phyloP scores from a whole-genome alignment of 2,797 vertebrate species.

The Pogoniulus pusillus region DNA sequence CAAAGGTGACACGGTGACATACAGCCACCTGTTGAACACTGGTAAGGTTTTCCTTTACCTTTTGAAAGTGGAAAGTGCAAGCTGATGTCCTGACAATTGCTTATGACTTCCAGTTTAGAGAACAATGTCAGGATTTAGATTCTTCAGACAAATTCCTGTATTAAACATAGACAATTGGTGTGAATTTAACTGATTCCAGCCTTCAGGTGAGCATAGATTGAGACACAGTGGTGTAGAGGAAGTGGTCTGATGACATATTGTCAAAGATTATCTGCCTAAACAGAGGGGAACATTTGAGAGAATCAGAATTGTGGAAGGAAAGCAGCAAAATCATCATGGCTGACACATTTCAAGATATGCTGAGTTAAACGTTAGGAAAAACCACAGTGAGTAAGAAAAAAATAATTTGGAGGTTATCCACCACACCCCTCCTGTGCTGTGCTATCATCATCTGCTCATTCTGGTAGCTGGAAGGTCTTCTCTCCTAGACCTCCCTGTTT shows the following conservation, averaged over 20 bases:
- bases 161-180: background rate
- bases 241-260: background rate
- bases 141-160: background rate
- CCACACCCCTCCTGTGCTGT: accelerated
- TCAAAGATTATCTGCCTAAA: background rate
- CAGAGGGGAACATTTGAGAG: background rate
- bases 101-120: background rate
- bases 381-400: background rate
- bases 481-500: background rate
- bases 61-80: background rate
- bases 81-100: background rate
- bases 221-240: background rate
- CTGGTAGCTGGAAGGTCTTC: background rate
- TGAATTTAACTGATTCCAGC: background rate
- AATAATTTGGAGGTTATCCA: background rate
- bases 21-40: background rate
- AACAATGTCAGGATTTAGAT: background rate
- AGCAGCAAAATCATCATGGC: background rate
- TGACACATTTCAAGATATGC: background rate
- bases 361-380: background rate
- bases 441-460: background rate
- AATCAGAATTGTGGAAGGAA: background rate
- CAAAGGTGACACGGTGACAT: background rate
- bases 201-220: background rate
- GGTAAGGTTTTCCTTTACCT: background rate